Conservation (phyloP, 2,113 vertebrate species). For the Perca flavescens region DNA sequence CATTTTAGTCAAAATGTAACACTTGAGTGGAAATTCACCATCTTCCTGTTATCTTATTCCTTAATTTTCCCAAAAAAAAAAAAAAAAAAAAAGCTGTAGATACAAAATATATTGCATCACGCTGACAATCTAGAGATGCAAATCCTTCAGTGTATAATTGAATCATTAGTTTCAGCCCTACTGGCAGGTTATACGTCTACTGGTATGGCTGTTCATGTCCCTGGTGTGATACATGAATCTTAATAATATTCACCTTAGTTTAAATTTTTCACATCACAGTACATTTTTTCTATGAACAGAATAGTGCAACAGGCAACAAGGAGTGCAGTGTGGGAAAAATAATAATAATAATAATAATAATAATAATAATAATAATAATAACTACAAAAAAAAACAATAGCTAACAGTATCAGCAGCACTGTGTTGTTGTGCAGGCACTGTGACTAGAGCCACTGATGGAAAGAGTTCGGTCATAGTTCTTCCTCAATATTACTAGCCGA, state of each 20-base stretch:
- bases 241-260: slow-evolving; percentile 24
- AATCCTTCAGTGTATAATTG: background rate
- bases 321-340: slow-evolving; percentile 42
- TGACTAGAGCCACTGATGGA: slow-evolving; percentile 52
- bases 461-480: slow-evolving; percentile 53
- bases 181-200: background rate
- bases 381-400: slow-evolving; percentile 10
- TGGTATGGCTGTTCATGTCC: background rate
- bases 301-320: slow-evolving; percentile 20
- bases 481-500: background rate
- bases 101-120: background rate
- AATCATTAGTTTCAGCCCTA: background rate
- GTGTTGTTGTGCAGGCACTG: slow-evolving; percentile 40
- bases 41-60: background rate
- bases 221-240: slow-evolving; percentile 1
- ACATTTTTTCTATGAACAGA: slow-evolving; percentile 18
- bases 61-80: background rate
- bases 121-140: background rate
- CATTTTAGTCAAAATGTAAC: no score
- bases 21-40: background rate
- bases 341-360: background rate
- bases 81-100: background rate
- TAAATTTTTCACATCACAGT: slow-evolving; percentile 7
- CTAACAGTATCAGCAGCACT: slow-evolving; percentile 15
- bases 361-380: slow-evolving; percentile 16